Conservation (phyloP, 2,113 vertebrate genomes). For the Athene cunicularia region DNA sequence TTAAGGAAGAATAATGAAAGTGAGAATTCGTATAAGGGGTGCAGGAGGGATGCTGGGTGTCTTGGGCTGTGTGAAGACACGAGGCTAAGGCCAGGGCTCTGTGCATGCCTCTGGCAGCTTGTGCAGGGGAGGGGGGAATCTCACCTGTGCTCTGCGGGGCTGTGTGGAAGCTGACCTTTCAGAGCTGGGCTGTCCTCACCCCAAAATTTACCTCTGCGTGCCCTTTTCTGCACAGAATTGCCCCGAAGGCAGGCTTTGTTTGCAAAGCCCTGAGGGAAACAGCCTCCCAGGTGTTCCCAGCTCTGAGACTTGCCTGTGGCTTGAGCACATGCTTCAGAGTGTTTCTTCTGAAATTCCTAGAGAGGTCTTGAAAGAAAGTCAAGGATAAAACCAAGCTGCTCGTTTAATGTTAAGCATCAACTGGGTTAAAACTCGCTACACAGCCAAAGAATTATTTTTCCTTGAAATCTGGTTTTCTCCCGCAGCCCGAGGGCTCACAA, state of each 20-base stretch:
- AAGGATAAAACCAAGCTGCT: not conserved
- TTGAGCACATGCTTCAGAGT: fast-evolving
- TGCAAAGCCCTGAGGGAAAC: not conserved
- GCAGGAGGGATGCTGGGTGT: not conserved
- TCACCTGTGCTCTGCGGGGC: not conserved
- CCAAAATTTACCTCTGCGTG: not conserved
- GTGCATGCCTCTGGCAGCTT: not conserved
- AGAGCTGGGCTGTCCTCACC: not conserved
- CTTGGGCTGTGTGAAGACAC: not conserved
- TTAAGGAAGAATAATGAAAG: not conserved
- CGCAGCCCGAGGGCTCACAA: not conserved
- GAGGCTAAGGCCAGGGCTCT: not conserved
- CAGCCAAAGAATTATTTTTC: not conserved
- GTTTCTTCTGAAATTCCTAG: not conserved
- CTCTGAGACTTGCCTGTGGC: not conserved
- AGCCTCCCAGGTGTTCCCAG: not conserved
- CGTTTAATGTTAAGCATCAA: not conserved
- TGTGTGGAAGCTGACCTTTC: not conserved
- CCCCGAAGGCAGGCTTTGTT: not conserved
- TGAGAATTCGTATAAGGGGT: not conserved
- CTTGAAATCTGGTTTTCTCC: not conserved
- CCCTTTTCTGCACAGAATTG: fast-evolving
- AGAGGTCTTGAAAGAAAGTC: not conserved
- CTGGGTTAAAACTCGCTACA: not conserved
- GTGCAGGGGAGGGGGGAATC: not conserved